phyloP scores from a whole-genome alignment of 2,113 vertebrate species.

The Andinoacara biseriatus region DNA sequence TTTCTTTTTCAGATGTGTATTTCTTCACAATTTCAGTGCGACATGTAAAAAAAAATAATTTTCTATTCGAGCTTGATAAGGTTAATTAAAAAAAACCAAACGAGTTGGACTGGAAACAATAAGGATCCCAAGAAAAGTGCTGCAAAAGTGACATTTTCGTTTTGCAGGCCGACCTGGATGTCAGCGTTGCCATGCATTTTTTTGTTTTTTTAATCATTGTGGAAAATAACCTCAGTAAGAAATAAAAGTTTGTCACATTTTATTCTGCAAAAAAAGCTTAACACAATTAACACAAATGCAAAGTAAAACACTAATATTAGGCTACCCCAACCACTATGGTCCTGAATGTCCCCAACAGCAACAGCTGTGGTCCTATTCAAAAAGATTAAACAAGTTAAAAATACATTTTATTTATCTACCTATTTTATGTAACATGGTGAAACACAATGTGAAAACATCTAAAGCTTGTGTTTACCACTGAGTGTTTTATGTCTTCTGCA shows the following conservation, averaged over 20 bases:
- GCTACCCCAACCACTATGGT: neutral
- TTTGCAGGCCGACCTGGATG: neutral
- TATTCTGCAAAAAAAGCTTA: neutral
- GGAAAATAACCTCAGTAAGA: neutral
- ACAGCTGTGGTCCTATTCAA: neutral
- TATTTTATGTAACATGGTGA: too few relatives aligned
- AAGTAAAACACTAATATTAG: neutral
- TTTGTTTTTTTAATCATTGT: neutral
- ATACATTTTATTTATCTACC: too few relatives aligned
- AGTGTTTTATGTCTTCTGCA: neutral
- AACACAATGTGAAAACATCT: too few relatives aligned
- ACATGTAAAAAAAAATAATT: neutral
- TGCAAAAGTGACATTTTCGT: neutral
- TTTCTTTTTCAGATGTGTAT: neutral
- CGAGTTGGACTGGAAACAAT: neutral
- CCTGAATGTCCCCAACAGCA: neutral
- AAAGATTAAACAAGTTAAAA: too few relatives aligned
- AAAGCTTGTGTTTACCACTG: too few relatives aligned
- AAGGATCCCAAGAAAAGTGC: neutral
- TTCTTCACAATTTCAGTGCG: neutral
- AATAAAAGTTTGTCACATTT: neutral
- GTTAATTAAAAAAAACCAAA: slow-evolving; percentile 1
- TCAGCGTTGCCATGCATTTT: neutral
- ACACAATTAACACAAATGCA: neutral
- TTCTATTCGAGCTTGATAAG: neutral